phyloP scores from a whole-genome alignment of 2,888 invertebrate genomes.

The Dugesia japonica region DNA sequence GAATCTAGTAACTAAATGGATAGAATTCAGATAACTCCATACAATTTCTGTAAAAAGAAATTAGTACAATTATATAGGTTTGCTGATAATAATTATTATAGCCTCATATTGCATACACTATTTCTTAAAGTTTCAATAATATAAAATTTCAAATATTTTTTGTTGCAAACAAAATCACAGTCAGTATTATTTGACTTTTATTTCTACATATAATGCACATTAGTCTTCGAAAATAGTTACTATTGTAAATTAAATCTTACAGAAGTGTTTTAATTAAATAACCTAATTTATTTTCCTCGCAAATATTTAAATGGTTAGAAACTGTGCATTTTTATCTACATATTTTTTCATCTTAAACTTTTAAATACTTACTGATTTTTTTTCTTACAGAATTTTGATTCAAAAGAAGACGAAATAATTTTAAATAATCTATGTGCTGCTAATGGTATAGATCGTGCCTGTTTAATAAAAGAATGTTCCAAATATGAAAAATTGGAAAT shows the following conservation, averaged over 20 bases:
- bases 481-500: constrained; percentile 40
- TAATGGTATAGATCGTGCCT: constrained; percentile 34
- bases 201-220: no score
- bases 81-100: no score
- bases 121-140: no score
- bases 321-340: neutral
- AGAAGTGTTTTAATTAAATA: neutral
- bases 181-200: no score
- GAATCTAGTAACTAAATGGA: no score
- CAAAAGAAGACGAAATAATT: constrained; percentile 23
- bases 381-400: neutral
- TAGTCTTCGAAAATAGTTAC: no score
- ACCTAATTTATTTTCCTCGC: neutral
- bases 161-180: no score
- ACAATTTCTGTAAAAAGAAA: no score
- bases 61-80: no score
- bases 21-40: no score
- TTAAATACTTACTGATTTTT: neutral
- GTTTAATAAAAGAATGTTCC: constrained; percentile 27
- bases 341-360: neutral
- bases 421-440: constrained; percentile 29
- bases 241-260: neutral
- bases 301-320: neutral
- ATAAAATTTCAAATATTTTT: no score
- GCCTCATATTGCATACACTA: no score